Base-by-base conservation (phyloP, 2,888 invertebrate genomes). In the Acleris literana region DNA sequence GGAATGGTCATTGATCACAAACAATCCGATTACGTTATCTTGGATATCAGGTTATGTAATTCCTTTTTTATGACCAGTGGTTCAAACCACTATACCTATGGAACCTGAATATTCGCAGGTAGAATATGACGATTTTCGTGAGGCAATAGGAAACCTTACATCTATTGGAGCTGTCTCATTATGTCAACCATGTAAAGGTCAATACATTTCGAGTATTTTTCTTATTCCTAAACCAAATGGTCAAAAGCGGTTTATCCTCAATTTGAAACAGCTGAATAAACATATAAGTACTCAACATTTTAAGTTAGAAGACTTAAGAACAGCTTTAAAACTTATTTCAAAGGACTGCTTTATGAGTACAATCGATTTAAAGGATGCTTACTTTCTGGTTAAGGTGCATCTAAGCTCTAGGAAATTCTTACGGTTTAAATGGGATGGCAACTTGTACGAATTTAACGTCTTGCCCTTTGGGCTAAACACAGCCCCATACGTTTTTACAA, bases 1-100 rank as follows among this genome's bases (percentile, higher is more conserved):
- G 20, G 1, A 55, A 16, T 55, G 55, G 55, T 55, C 55, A 17
- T 7, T 55, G 18, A 55, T 55, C 13, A 55, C 55, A 1, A 55
- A 43, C 20, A 20, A 55, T 6, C 55, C 39, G 1, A 43, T 43
- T 20, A 55, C 20, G 6, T 17, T 46, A 1, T 25, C 17, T 0
- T 22, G 25, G 16, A 29, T 52, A 13, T 6, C 5, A 6, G 52
- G 52, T 3, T 52, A 52, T n/a, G n/a, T 25, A 29, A 25, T 52
- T 16, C 22, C 25, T n/a, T 52, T 52, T 3, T 29, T 29, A 4
- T 1, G 3, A 2, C 52, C 52, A 6, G 52, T 52, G 22, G 6
- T n/a, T 16, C 52, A 52, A 29, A 25, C 25, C 1, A 2, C 3
- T 29, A 6, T n/a, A 2, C 52, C 52, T 0, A 5, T 1, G 6